A percentile compares a stretch with the other conserved stretches of the same genome.
phyloP scores from a whole-genome alignment of 2,113 vertebrate genomes.

The Callochromis pleurospilus region DNA sequence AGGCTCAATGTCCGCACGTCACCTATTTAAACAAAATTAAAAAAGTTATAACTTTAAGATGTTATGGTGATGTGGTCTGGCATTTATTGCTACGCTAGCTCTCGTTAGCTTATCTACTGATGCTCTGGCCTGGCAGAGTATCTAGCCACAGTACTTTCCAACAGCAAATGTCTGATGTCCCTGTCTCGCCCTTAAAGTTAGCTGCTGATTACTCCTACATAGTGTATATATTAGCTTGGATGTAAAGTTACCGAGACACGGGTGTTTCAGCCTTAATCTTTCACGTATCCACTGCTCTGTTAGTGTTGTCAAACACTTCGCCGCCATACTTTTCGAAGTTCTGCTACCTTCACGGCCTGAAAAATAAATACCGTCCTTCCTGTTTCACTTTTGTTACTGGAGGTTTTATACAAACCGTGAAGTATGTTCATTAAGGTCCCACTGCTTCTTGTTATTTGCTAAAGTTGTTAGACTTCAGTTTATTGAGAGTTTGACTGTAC shows the following conservation, averaged over 20 bases:
- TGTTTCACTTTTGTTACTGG: not conserved
- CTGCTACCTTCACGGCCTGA: not conserved
- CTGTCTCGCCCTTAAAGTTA: not conserved
- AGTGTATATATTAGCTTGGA: not conserved
- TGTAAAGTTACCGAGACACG: constrained; percentile 65
- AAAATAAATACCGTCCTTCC: not conserved
- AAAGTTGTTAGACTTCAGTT: not conserved
- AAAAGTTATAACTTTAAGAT: not conserved
- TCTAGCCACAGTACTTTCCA: not conserved
- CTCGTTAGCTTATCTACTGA: not conserved
- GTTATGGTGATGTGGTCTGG: not conserved
- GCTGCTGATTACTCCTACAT: not conserved
- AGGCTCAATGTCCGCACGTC: constrained; percentile 74
- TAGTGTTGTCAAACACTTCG: constrained; percentile 46
- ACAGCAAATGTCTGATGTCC: not conserved
- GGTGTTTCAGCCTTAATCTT: constrained; percentile 58
- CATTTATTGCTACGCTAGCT: not conserved
- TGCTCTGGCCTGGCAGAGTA: not conserved
- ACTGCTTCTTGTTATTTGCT: not conserved
- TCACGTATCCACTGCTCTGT: constrained; percentile 75
- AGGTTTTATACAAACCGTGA: not conserved
- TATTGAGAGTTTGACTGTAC: not conserved
- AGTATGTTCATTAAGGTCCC: not conserved
- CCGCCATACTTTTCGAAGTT: constrained; percentile 74
- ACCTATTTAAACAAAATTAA: constrained; percentile 34